Evolutionary conservation across 2,888 invertebrate genomes (phyloP).

Genomic region (Atethmia centrago): DNA sequence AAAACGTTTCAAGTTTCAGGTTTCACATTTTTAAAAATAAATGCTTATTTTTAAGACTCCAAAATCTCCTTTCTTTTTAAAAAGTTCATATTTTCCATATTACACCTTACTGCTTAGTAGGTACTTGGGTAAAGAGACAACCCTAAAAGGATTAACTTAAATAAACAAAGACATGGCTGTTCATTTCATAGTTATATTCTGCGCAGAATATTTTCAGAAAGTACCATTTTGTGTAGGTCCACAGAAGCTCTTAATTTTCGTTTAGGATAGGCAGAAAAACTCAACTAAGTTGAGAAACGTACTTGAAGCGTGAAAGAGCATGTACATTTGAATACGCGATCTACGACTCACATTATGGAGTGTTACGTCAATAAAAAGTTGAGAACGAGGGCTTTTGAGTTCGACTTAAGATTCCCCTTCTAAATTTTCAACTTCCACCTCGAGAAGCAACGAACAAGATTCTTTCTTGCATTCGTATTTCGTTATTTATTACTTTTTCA

Average conservation of each 20-base stretch:
- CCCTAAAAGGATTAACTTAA: neutral
- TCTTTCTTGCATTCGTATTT: conserved; percentile 51
- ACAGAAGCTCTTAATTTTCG: neutral
- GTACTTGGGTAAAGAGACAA: neutral
- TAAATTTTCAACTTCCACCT: conserved; percentile 47
- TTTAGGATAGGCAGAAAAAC: conserved; percentile 16
- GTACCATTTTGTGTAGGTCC: neutral
- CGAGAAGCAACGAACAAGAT: conserved; percentile 39
- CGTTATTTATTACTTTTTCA: conserved; percentile 61
- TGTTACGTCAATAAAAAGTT: conserved; percentile 53
- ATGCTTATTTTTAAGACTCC: conserved; percentile 1
- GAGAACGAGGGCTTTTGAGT: conserved; percentile 35
- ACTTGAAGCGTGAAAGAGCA: conserved; percentile 12
- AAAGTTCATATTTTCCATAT: too few species aligned
- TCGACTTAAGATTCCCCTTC: conserved; percentile 43
- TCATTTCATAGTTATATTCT: neutral
- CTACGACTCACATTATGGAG: conserved; percentile 33
- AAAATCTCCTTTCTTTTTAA: conserved; percentile 1
- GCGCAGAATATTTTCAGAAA: neutral
- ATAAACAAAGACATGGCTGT: neutral
- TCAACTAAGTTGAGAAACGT: conserved; percentile 19
- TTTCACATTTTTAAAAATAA: conserved; percentile 3
- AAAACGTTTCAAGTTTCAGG: conserved; percentile 12
- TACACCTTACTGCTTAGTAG: neutral
- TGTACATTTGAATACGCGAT: conserved; percentile 28